These are phyloP conservation scores for Zophobas atratus DNA, from an alignment of 1,140 invertebrate genomes.

Conservation along the genomic window DNA sequence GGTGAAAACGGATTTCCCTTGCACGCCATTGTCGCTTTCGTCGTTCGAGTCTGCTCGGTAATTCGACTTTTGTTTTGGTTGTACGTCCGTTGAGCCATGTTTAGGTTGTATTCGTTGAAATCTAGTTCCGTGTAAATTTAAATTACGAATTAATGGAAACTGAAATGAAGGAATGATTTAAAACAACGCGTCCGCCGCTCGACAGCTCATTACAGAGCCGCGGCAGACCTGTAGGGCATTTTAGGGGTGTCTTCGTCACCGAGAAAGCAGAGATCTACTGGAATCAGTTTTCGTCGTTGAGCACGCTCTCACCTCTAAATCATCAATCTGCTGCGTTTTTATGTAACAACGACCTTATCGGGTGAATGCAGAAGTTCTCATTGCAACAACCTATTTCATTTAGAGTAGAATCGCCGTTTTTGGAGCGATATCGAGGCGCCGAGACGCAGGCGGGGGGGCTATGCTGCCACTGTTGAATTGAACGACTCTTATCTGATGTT, in stretches of 20 bases:
- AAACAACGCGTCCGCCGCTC: slow-evolving; percentile 51
- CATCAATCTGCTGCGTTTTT: slow-evolving; percentile 46
- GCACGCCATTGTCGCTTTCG: too few species aligned
- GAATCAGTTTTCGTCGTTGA: slow-evolving; percentile 43
- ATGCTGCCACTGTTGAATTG: slow-evolving; percentile 50
- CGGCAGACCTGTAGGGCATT: slow-evolving; percentile 17
- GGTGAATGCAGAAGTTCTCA: slow-evolving; percentile 47
- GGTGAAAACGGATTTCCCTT: too few species aligned
- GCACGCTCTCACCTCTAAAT: slow-evolving; percentile 44
- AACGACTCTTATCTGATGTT: slow-evolving; percentile 58
- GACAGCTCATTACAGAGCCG: slow-evolving; percentile 54
- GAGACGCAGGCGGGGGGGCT: slow-evolving; percentile 17
- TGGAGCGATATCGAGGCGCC: slow-evolving; percentile 32
- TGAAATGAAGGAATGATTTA: slow-evolving; percentile 57
- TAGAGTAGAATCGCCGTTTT: slow-evolving; percentile 44
- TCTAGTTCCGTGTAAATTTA: slow-evolving; percentile 53
- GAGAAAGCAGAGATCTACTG: slow-evolving; percentile 6
- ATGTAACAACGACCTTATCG: slow-evolving; percentile 50
- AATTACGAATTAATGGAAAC: slow-evolving; percentile 57
- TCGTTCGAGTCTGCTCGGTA: too few species aligned
- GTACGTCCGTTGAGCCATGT: background rate
- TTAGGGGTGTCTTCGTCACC: slow-evolving; percentile 13
- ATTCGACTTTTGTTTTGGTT: too few species aligned
- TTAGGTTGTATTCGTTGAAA: slow-evolving; percentile 44
- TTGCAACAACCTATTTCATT: slow-evolving; percentile 48